Evolutionary conservation across 2,888 invertebrate species (phyloP).

Genomic region (Norana najaformis): DNA sequence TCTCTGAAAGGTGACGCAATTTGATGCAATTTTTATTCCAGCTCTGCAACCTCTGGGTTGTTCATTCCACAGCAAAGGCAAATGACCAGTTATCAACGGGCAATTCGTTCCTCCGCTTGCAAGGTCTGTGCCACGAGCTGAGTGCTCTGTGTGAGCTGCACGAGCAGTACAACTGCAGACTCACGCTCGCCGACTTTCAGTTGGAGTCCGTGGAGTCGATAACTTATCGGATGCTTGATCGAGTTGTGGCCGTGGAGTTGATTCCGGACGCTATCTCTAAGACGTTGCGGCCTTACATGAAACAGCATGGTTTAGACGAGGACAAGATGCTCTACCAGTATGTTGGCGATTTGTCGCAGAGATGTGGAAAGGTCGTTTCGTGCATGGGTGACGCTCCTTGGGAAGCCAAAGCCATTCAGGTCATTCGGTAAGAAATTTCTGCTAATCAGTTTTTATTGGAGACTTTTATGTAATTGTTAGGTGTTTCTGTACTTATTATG

Average conservation of each 20-base stretch:
- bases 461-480: background rate
- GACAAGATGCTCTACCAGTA: slow-evolving; percentile 57
- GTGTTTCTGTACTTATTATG: too few relatives aligned
- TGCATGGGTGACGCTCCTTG: slow-evolving; percentile 51
- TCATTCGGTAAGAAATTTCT: slow-evolving; percentile 49
- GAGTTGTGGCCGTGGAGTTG: slow-evolving; percentile 54
- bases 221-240: slow-evolving; percentile 58
- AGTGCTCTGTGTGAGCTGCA: slow-evolving; percentile 15
- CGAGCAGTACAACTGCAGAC: background rate
- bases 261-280: slow-evolving; percentile 51
- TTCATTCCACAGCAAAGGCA: background rate
- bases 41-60: background rate
- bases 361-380: slow-evolving; percentile 47
- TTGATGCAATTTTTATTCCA: background rate
- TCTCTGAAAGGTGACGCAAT: background rate
- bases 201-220: slow-evolving; percentile 57
- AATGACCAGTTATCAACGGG: too few relatives aligned
- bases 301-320: slow-evolving; percentile 53
- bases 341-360: slow-evolving; percentile 54
- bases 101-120: background rate
- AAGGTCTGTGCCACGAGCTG: background rate
- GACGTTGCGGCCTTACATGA: slow-evolving; percentile 56
- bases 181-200: slow-evolving; percentile 43
- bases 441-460: background rate
- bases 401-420: slow-evolving; percentile 57